Evolutionary conservation across 1,140 invertebrate genomes (phyloP).

Genomic region (Charaxes varanes): DNA sequence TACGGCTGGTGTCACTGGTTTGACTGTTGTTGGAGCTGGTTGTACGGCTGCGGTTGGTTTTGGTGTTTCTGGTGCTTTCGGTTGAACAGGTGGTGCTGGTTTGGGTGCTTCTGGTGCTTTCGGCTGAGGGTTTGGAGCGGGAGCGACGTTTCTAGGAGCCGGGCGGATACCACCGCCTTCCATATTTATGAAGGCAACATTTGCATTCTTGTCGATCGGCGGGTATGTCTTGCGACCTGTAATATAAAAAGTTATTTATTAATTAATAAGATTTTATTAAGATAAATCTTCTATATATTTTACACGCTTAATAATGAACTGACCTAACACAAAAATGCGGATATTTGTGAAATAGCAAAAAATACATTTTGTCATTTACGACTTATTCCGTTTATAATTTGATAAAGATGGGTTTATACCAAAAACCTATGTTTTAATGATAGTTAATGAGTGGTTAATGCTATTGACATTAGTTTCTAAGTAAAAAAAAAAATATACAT

Average conservation of each 20-base stretch:
- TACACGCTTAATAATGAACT: too few species aligned
- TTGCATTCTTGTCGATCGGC: slow-evolving; percentile 61
- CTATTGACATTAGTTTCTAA: too few species aligned
- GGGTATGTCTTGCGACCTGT: slow-evolving; percentile 47
- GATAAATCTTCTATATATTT: too few species aligned
- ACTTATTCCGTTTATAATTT: too few species aligned
- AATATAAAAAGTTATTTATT: slow-evolving; percentile 16
- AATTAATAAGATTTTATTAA: too few species aligned
- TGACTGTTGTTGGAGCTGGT: slow-evolving; percentile 12
- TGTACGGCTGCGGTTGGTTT: slow-evolving; percentile 14
- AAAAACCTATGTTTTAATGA: too few species aligned
- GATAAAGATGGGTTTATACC: too few species aligned
- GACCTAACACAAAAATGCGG: too few species aligned
- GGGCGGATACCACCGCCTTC: slow-evolving; percentile 32
- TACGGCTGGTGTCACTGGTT: slow-evolving; percentile 11
- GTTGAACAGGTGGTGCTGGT: slow-evolving; percentile 10
- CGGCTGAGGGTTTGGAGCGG: slow-evolving; percentile 13
- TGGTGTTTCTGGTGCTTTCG: slow-evolving; percentile 2
- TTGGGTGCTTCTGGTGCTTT: slow-evolving; percentile 13
- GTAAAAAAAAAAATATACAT: too few species aligned
- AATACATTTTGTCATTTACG: too few species aligned
- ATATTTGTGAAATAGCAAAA: too few species aligned
- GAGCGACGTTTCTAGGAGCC: slow-evolving; percentile 6
- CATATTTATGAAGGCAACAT: slow-evolving; percentile 65
- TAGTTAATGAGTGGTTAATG: too few species aligned